These are phyloP conservation scores for Tenualosa ilisha DNA, from an alignment of 2,797 vertebrate species.

Conservation along the genomic window DNA sequence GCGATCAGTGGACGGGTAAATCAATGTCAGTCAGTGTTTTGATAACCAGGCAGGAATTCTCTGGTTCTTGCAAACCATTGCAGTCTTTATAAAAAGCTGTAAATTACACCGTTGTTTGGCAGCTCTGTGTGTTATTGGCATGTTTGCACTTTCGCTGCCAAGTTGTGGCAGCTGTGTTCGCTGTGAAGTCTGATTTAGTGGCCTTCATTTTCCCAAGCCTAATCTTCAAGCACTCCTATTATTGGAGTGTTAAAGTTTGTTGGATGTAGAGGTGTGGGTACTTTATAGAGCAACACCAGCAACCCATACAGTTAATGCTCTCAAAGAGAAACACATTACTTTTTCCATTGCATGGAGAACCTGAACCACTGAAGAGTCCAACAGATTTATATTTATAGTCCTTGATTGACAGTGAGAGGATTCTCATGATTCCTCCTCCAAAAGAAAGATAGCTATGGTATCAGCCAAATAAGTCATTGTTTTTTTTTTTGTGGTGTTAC, in stretches of 20 bases:
- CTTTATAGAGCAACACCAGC: not conserved
- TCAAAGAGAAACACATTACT: not conserved
- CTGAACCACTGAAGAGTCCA: not conserved
- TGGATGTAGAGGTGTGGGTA: not conserved
- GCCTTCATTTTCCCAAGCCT: not conserved
- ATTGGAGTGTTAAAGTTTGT: not conserved
- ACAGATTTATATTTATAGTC: not conserved
- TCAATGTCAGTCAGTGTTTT: not conserved
- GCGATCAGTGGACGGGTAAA: no score
- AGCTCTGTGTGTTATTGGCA: not conserved
- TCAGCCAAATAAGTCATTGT: not conserved
- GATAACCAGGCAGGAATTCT: not conserved
- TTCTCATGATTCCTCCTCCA: not conserved
- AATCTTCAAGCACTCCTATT: not conserved
- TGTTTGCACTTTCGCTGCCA: not conserved
- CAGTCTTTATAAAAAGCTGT: constrained; percentile 25
- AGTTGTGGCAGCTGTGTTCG: no score
- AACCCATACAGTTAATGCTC: not conserved
- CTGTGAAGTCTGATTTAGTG: not conserved
- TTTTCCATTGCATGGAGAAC: not conserved
- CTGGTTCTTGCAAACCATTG: constrained; percentile 23
- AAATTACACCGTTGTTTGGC: constrained; percentile 23
- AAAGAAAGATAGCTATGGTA: not conserved
- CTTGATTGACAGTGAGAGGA: not conserved
- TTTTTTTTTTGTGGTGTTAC: not conserved